Base-by-base conservation (phyloP, 2,888 invertebrate genomes). In the Oegoconia quadripuncta region DNA sequence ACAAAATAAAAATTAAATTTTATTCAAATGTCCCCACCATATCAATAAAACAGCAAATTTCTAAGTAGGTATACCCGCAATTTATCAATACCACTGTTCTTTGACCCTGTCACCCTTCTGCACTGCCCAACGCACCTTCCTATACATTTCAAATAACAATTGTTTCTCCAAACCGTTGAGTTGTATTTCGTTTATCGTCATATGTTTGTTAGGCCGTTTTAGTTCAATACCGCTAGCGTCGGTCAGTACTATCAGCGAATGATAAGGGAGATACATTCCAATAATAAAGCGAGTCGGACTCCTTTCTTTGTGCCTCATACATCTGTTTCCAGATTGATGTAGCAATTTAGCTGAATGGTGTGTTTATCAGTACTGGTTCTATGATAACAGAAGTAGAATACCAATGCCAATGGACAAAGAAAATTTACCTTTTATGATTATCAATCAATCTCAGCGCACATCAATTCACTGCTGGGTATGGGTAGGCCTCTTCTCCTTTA, bases 211-310 rank as follows among this genome's bases (percentile, higher is more conserved):
- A 56, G 23, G 57, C 44, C 53, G 50, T 70, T 69, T 34, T 55
- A 42, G 27, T 4, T 9, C 32, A 48, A 7, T 37, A 27, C 33
- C 44, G 44, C 37, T 46, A 51, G 62, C 72, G 60, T 64, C 69
- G 78, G 78, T 69, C 81, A 73, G 54, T 58, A 57, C 63, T 86
- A 86, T 86, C 84, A 59, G 49, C 20, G 38, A 51, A 46, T 64
- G 84, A 86, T 84, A 84, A 82, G 66, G 42, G 64, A 64, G 67
- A 74, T 73, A 74, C 75, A 75, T 79, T 77, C 74, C 80, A 79
- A 74, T 81, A 81, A 77, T 77, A 74, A 68, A 60, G 60, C 58
- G 58, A 55, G 48, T 48, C n/a, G n/a, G n/a, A n/a, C n/a, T n/a
- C 64, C 80, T 84, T 83, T 83, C 83, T 78, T 79, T 80, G 74